These are phyloP conservation scores for Parnassius smintheus DNA, from an alignment of 2,888 invertebrate genomes.

Conservation along the genomic window DNA sequence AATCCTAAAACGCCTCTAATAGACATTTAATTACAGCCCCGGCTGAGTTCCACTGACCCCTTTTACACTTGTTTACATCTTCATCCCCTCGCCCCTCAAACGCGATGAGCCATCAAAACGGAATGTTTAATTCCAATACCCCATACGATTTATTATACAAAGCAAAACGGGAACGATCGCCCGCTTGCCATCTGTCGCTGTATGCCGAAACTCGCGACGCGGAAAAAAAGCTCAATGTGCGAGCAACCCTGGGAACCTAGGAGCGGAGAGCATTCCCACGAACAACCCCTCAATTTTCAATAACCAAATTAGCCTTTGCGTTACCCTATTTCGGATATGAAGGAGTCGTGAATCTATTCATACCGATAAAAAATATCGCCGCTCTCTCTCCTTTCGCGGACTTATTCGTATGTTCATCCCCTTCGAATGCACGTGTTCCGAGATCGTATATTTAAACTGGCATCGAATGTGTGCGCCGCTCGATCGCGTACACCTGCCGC, in stretches of 20 bases:
- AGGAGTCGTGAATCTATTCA: conserved; percentile 81
- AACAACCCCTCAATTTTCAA: conserved; percentile 82
- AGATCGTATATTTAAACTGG: conserved; percentile 69
- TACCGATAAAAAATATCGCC: conserved; percentile 71
- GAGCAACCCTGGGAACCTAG: conserved; percentile 84
- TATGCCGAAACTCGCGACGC: conserved; percentile 71
- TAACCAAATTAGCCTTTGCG: conserved; percentile 83
- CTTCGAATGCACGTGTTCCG: conserved; percentile 81
- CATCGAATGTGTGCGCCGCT: conserved; percentile 63
- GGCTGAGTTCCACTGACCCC: conserved; percentile 75
- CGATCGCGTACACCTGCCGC: conserved; percentile 72
- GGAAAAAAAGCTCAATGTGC: conserved; percentile 79
- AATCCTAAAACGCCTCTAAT: conserved; percentile 73
- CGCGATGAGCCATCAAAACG: conserved; percentile 77
- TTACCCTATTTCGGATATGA: conserved; percentile 81
- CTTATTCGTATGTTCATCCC: conserved; percentile 64
- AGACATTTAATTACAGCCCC: conserved; percentile 75
- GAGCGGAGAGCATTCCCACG: conserved; percentile 85
- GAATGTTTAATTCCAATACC: conserved; percentile 78
- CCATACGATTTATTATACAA: conserved; percentile 78
- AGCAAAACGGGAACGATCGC: conserved; percentile 69
- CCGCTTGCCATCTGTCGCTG: conserved; percentile 79
- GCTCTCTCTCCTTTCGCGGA: conserved; percentile 52
- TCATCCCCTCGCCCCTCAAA: conserved; percentile 66
- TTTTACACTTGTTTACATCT: conserved; percentile 81